Percentiles rank a stretch among this genome's conserved stretches.
These are phyloP conservation scores for Melieria crassipennis DNA, from an alignment of 2,888 invertebrate genomes.

Conservation along the genomic window DNA sequence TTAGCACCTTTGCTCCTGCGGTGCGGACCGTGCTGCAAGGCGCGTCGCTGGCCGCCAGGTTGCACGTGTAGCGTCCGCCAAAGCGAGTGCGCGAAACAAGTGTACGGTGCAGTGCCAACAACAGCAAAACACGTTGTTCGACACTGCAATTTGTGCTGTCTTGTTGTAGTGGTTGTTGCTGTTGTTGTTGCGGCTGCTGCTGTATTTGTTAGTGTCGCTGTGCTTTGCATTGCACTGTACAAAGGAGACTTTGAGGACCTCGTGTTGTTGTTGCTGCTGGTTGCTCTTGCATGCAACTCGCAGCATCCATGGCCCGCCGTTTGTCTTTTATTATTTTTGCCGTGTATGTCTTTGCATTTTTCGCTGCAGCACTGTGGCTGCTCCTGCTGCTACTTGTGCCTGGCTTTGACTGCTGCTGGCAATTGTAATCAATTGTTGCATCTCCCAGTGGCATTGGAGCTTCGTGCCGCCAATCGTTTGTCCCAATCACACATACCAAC, in stretches of 20 bases:
- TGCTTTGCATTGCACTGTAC: background rate
- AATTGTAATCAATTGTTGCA: constrained; percentile 60
- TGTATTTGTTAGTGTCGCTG: constrained; percentile 8
- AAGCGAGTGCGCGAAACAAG: constrained; percentile 16
- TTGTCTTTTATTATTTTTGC: no score
- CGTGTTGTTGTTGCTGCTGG: constrained; percentile 2
- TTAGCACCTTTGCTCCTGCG: no score
- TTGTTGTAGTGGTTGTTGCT: background rate
- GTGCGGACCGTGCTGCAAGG: no score
- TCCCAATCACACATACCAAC: constrained; percentile 16
- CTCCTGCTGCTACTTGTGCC: background rate
- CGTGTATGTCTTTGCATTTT: constrained; percentile 18
- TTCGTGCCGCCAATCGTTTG: constrained; percentile 49
- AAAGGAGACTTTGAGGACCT: background rate
- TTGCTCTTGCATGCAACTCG: constrained; percentile 4
- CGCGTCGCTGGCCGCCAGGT: no score
- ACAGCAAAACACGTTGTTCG: constrained; percentile 56
- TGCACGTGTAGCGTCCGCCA: background rate
- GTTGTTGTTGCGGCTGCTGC: constrained; percentile 12
- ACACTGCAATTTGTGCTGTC: constrained; percentile 60
- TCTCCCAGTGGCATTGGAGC: constrained; percentile 45
- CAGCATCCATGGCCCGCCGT: background rate
- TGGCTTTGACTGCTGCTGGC: constrained; percentile 35
- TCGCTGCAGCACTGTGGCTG: constrained; percentile 3
- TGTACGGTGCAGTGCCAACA: constrained; percentile 11